Evolutionary conservation across 2,113 vertebrate genomes (phyloP).

Genomic region (Eurypyga helias): DNA sequence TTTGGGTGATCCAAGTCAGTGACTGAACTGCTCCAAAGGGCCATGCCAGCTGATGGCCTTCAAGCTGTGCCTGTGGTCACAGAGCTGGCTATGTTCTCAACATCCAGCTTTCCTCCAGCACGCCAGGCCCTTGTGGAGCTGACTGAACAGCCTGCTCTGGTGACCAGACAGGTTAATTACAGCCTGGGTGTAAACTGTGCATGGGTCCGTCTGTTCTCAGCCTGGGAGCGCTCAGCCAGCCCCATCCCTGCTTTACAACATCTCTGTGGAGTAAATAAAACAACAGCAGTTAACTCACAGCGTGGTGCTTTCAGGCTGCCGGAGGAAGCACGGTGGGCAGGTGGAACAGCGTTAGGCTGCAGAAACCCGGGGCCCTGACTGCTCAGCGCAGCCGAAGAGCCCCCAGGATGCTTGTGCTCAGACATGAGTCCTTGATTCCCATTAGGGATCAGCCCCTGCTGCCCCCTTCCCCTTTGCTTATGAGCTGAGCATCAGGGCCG

Average conservation of each 20-base stretch:
- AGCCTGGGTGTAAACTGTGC: background rate
- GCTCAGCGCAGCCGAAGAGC: background rate
- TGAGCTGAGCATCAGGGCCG: background rate
- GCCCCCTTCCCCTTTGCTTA: background rate
- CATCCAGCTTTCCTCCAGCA: background rate
- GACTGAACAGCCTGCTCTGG: background rate
- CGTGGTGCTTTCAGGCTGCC: background rate
- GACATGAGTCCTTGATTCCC: too few species aligned
- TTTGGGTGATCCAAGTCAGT: background rate
- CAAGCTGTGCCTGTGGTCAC: fast-evolving
- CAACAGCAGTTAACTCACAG: background rate
- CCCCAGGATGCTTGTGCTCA: background rate
- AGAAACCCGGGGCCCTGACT: fast-evolving
- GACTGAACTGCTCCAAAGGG: background rate
- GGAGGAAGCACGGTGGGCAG: background rate
- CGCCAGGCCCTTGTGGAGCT: fast-evolving
- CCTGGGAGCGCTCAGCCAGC: background rate
- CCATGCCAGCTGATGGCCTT: background rate
- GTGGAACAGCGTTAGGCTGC: background rate
- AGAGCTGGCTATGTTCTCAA: fast-evolving
- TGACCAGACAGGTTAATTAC: background rate
- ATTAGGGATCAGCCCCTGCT: fast-evolving
- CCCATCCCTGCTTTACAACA: background rate
- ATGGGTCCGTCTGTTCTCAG: background rate
- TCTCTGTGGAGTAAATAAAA: background rate